Conservation (phyloP, 2,888 invertebrate species). For the Acanthoscelides obtectus region DNA sequence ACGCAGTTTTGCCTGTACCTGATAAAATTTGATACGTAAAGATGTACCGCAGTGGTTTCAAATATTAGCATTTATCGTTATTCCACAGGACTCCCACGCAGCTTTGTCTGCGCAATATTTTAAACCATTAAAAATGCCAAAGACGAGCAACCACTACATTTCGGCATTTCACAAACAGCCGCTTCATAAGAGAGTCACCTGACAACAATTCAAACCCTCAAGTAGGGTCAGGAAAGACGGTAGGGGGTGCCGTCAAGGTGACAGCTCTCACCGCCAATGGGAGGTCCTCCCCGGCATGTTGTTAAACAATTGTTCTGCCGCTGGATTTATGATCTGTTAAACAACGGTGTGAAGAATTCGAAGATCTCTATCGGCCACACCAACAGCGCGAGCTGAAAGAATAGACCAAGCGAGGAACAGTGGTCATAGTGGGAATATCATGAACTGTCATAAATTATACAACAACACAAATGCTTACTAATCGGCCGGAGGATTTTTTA, state of each 20-base stretch:
- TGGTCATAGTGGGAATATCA: background rate
- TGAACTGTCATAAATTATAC: background rate
- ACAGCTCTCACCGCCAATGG: slow-evolving; percentile 32
- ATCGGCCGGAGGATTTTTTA: background rate
- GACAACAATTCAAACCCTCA: slow-evolving; percentile 6
- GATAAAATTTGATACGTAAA: no score
- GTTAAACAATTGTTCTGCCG: slow-evolving; percentile 37
- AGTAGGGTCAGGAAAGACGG: background rate
- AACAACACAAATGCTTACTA: background rate
- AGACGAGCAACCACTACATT: background rate
- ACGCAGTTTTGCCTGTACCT: no score
- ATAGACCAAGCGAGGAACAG: background rate
- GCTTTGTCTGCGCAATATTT: background rate
- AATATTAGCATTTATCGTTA: background rate
- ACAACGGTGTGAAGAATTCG: slow-evolving; percentile 19
- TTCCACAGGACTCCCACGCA: background rate
- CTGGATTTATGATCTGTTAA: slow-evolving; percentile 27
- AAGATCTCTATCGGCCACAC: slow-evolving; percentile 19
- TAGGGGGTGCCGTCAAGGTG: slow-evolving; percentile 22
- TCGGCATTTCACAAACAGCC: background rate
- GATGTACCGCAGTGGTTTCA: no score
- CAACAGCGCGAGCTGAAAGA: background rate
- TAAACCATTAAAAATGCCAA: background rate
- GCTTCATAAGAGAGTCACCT: background rate
- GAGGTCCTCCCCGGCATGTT: slow-evolving; percentile 42